Percentiles rank a stretch among this genome's conserved stretches.
These are phyloP conservation scores for Drosophila auraria DNA, from an alignment of 1,140 invertebrate species.

Conservation along the genomic window DNA sequence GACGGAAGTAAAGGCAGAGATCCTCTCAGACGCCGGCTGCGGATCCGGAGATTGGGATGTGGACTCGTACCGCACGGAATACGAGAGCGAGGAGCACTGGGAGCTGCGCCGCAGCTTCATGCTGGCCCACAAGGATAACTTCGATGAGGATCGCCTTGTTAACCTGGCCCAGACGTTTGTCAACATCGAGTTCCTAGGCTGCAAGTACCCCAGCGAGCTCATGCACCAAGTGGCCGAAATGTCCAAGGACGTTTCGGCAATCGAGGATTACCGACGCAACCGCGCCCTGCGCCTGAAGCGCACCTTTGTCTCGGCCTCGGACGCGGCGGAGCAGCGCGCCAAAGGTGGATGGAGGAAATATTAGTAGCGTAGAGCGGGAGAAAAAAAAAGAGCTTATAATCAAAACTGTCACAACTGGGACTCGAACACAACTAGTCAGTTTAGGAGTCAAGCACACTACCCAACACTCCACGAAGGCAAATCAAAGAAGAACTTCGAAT, in stretches of 20 bases:
- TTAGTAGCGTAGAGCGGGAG: conserved; percentile 34
- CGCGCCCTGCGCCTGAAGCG: conserved; percentile 89
- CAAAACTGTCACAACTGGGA: too few species aligned
- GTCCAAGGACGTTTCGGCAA: conserved; percentile 88
- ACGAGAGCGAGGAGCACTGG: conserved; percentile 95
- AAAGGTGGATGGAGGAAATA: conserved; percentile 86
- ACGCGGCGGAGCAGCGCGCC: conserved; percentile 90
- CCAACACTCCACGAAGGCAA: too few species aligned
- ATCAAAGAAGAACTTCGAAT: too few species aligned
- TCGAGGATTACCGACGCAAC: conserved; percentile 88
- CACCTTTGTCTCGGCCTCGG: conserved; percentile 92
- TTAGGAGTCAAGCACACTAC: too few species aligned
- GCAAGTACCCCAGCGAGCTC: conserved; percentile 92
- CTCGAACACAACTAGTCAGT: too few species aligned
- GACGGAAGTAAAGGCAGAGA: conserved; percentile 33
- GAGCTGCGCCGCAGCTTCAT: conserved; percentile 91
- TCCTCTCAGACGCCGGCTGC: conserved; percentile 3
- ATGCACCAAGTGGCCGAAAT: conserved; percentile 92
- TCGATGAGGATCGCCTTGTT: conserved; percentile 90
- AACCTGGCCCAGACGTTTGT: conserved; percentile 93
- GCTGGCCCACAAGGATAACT: conserved; percentile 89
- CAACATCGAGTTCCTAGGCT: conserved; percentile 94
- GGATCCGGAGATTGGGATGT: conserved; percentile 86
- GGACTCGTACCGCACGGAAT: conserved; percentile 88
- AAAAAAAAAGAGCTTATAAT: conserved; percentile 2